A percentile compares a stretch with the other conserved stretches of the same genome.
Conservation (phyloP, 2,888 invertebrate species). For the Onchidella celtica region DNA sequence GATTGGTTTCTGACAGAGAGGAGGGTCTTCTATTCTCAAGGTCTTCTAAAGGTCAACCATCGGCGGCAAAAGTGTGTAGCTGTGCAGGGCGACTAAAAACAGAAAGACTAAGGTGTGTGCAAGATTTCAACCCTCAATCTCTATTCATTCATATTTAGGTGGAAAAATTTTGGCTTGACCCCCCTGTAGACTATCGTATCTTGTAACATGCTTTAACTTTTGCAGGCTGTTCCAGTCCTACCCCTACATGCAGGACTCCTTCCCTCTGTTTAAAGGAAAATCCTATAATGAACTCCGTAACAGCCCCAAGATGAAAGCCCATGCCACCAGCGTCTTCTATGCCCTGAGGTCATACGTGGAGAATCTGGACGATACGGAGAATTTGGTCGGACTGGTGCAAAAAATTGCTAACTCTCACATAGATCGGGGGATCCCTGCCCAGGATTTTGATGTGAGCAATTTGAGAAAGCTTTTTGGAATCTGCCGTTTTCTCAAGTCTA, state of each 20-base stretch:
- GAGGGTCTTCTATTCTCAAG: too few species aligned
- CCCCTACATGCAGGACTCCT: slow-evolving; percentile 82
- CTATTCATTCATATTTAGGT: too few species aligned
- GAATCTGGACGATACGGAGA: slow-evolving; percentile 82
- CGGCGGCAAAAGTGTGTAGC: too few species aligned
- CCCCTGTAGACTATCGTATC: too few species aligned
- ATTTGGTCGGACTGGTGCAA: slow-evolving; percentile 81
- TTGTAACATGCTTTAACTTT: not conserved
- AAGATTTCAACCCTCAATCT: too few species aligned
- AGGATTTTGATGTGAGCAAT: slow-evolving; percentile 61
- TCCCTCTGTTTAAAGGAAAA: slow-evolving; percentile 82
- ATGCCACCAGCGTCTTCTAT: slow-evolving; percentile 82
- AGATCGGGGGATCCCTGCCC: slow-evolving; percentile 47
- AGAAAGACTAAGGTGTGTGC: too few species aligned
- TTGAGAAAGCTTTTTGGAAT: too few species aligned
- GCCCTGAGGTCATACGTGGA: slow-evolving; percentile 82
- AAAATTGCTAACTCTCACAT: slow-evolving; percentile 82
- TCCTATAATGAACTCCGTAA: slow-evolving; percentile 80
- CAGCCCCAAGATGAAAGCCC: slow-evolving; percentile 83
- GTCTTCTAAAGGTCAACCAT: too few species aligned
- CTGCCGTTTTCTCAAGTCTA: too few species aligned
- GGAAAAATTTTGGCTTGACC: too few species aligned
- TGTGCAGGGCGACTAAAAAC: too few species aligned
- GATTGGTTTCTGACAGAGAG: too few species aligned
- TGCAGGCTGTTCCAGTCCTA: slow-evolving; percentile 82